Evolutionary conservation across 64 coral and sea anemone species (phyloP).

Genomic region (Montipora foliosa): DNA sequence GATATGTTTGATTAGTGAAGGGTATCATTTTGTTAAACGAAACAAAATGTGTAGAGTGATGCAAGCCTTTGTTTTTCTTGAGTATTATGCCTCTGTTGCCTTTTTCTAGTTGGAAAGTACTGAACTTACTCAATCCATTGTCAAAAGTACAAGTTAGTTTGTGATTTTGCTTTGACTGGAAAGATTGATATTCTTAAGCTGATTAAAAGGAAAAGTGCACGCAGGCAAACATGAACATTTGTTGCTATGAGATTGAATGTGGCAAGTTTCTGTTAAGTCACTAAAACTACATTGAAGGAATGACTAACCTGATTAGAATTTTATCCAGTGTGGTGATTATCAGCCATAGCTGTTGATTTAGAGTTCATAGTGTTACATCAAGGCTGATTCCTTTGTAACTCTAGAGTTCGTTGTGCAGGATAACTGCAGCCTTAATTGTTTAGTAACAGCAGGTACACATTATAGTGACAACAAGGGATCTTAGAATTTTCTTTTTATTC

Average conservation of each 20-base stretch:
- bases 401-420: no score
- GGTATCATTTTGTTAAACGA: not conserved
- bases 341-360: no score
- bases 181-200: not conserved
- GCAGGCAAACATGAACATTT: not conserved
- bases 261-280: no score
- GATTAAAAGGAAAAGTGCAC: not conserved
- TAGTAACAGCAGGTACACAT: no score
- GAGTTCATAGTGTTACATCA: no score
- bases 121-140: not conserved
- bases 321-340: no score
- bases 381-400: no score
- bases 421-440: no score
- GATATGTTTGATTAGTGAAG: not conserved
- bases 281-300: no score
- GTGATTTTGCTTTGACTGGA: not conserved
- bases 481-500: no score
- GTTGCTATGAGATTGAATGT: not conserved
- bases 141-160: not conserved
- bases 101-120: not conserved
- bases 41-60: not conserved
- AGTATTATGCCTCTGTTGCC: not conserved
- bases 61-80: not conserved
- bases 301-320: no score
- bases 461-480: no score